Evolutionary conservation across 2,113 vertebrate species (phyloP), one percentile per base, ranked within the genome.

Genomic region (Meriones unguiculatus): DNA sequence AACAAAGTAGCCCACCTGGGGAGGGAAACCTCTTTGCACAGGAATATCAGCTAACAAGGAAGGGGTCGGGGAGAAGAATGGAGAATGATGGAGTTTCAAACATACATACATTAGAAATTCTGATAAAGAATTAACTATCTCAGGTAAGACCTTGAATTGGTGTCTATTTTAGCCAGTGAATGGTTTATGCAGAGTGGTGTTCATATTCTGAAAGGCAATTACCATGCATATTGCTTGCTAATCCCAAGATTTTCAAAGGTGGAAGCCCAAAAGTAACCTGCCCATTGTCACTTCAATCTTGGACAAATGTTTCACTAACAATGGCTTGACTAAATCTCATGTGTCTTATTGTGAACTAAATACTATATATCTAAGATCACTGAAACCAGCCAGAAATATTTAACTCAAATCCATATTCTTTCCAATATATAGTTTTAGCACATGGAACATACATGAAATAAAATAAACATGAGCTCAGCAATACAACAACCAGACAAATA

Each of bases 21-120:
- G n/a, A 93, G 5, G 10, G 9, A 90, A 94, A 93, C 22, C 90
- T 94, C 30, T 94, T 76, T 84, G 72, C 41, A 38, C n/a, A 80
- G 6, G 13, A 92, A 76, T 84, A 20, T 46, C 25, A 38, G 38
- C 30, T 70, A 78, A 67, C 18, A 72, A 65, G 64, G 24, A 30
- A 69, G 67, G 4, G 41, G 41, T 41, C 2, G 57, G 32, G 5
- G 12, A 28, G 28, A 67, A 32, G 5, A 11, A 70, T 69, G 13
- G 13, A 17, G 35, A 18, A 18, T n/a, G 35, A 14, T 75, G 20
- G 50, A 52, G 87, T 90, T 95, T 82, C 86, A 30, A 75, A 81
- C 62, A 87, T 13, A 84, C 50, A 77, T 64, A 84, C 41, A 77
- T 59, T 89, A 81, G 41, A 95, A 96, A 88, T 18, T 22, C 0